These are phyloP conservation scores for Microplitis mediator DNA, from an alignment of 1,140 invertebrate genomes.

Conservation along the genomic window DNA sequence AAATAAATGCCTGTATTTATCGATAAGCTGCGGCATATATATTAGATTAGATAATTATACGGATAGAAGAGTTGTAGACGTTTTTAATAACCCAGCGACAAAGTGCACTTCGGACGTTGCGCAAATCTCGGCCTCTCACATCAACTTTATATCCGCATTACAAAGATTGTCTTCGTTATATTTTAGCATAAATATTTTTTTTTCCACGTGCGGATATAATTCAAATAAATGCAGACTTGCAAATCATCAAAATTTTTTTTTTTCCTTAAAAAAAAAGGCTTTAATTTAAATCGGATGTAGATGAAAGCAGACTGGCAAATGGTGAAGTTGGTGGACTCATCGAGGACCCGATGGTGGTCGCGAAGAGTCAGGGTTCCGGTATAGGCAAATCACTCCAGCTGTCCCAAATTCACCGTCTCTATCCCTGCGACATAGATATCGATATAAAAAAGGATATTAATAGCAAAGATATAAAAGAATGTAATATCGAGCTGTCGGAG, in stretches of 20 bases:
- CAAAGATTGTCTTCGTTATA: conserved; percentile 1
- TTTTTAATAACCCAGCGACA: background rate
- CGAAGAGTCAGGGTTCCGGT: background rate
- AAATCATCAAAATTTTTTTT: background rate
- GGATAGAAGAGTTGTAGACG: background rate
- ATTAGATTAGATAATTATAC: conserved; percentile 9
- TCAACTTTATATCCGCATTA: conserved; percentile 4
- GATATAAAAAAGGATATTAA: too few species aligned
- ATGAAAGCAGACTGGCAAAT: conserved; percentile 18
- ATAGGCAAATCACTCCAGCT: background rate
- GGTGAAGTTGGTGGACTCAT: background rate
- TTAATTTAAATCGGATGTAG: background rate
- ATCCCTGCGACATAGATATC: conserved; percentile 18
- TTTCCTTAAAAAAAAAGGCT: background rate
- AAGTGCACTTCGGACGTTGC: conserved; percentile 28
- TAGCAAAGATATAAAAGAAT: conserved; percentile 22
- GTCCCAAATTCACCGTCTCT: conserved; percentile 6
- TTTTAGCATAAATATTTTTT: background rate
- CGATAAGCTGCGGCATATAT: background rate
- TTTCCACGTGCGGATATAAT: background rate
- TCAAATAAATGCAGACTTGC: background rate
- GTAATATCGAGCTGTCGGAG: conserved; percentile 21
- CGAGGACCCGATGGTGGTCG: conserved; percentile 8
- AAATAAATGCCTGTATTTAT: background rate
- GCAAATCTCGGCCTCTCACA: conserved; percentile 29